Base-by-base conservation (phyloP, 2,113 vertebrate genomes). In the human region DNA sequence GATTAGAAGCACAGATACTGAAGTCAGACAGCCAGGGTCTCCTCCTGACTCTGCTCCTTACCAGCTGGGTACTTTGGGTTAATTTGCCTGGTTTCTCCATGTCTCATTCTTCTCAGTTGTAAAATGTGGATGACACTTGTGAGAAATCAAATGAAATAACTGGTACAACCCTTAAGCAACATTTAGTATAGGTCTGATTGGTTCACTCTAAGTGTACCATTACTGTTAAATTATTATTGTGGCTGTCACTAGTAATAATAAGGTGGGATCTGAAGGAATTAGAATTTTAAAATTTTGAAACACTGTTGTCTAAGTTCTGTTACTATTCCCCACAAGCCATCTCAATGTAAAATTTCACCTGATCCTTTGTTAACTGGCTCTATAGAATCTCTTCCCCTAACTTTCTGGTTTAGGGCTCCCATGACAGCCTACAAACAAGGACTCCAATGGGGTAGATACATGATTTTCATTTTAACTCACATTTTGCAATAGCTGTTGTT, bases 311-410 rank as follows among this genome's bases (percentile, higher is more conserved):
- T 45, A 12, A 18, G 32, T 86, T 64, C 73, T 27, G 22, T 35
- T 57, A 0, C 2, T 32, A 0, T 18, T 22, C 1, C 38, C 14
- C 8, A 2, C 20, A 16, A 2, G 18, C 18, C 61, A 32, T 48
- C 50, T 59, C 38, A 22, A 6, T 32, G 52, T 50, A 25, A 14
- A 25, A 6, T 22, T 48, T 40, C 23, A 38, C 20, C 18, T 22
- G 35, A 40, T 6, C 23, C 30, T 90, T 52, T 32, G 55, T 32
- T 89, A 55, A 32, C 23, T 23, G 2, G 13, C 6, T 0, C 13
- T 59, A 23, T 5, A 45, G 35, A 12, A 5, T 40, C 3, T 25
- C 61, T 83, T 22, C 17, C 81, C 30, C 45, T 50, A 0, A 72
- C n/a, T 59, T 48, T 64, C 5, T 0, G 9, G 75, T 3, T 9